A percentile compares a stretch with the other conserved stretches of the same genome.
phyloP scores from a whole-genome alignment of 2,888 invertebrate species.

The Ormia ochracea region DNA sequence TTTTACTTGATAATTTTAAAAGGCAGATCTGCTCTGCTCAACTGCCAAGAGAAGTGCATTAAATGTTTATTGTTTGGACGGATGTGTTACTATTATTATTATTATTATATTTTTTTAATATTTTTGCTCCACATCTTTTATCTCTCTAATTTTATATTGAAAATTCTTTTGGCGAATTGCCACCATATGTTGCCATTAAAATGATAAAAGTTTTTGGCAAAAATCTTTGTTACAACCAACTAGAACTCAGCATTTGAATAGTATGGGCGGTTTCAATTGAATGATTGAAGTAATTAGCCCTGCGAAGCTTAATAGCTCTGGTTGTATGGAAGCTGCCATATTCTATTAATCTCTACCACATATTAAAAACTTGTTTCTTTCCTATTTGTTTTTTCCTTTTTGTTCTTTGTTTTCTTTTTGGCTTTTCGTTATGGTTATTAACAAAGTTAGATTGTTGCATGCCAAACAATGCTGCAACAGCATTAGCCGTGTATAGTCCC shows the following conservation, averaged over 20 bases:
- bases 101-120: neutral
- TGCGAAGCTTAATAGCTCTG: neutral
- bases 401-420: conserved; percentile 12
- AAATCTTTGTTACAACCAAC: conserved; percentile 25
- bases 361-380: conserved; percentile 9
- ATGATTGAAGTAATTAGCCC: neutral
- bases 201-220: conserved; percentile 61
- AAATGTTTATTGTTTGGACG: conserved; percentile 59
- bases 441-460: conserved; percentile 58
- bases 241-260: conserved; percentile 3
- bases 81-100: no score
- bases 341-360: conserved; percentile 38
- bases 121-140: conserved; percentile 1
- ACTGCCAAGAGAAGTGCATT: conserved; percentile 61
- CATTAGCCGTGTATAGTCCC: conserved; percentile 42
- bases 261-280: conserved; percentile 2
- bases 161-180: conserved; percentile 45
- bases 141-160: conserved; percentile 43
- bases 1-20: conserved; percentile 12
- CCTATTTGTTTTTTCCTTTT: no score
- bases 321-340: conserved; percentile 10
- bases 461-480: conserved; percentile 45
- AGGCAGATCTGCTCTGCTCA: conserved; percentile 8
- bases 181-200: conserved; percentile 58
- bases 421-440: conserved; percentile 41